Percentiles rank a stretch among this genome's conserved stretches.
These are phyloP conservation scores for Chondrosia reniformis DNA, from an alignment of 37 sponge, comb jelly and placozoan genomes.

Conservation along the genomic window DNA sequence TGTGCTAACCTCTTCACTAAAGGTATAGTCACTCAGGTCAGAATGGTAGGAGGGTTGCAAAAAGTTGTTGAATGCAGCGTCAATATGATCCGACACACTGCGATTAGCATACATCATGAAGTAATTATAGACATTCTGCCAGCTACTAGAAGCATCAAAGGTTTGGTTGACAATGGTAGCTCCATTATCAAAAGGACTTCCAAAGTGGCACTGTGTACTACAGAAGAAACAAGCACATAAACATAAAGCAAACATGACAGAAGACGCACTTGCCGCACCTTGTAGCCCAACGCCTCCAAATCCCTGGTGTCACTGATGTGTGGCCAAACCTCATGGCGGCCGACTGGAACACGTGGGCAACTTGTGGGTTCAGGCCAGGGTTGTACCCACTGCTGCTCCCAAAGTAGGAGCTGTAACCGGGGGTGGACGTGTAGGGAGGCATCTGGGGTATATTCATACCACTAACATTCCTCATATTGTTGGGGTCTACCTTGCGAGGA, in stretches of 20 bases:
- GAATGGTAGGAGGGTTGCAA: not conserved
- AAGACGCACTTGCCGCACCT: not conserved
- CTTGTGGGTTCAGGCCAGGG: conserved; percentile 76
- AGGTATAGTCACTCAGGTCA: not conserved
- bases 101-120: not conserved
- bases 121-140: not conserved
- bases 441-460: too few species aligned
- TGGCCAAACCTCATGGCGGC: conserved; percentile 96
- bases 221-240: not conserved
- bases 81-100: not conserved
- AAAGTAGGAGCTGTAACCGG: conserved; percentile 63
- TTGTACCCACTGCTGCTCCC: conserved; percentile 62
- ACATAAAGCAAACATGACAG: not conserved
- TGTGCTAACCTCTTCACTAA: not conserved
- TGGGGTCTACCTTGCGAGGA: conserved; percentile 30
- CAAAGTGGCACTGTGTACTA: not conserved
- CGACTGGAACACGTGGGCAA: conserved; percentile 90
- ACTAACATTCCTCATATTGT: too few species aligned
- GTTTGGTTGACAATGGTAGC: not conserved
- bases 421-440: conserved; percentile 13
- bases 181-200: not conserved
- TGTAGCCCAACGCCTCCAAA: conserved; percentile 53
- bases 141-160: not conserved
- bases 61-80: not conserved
- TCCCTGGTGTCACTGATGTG: conserved; percentile 90